These are phyloP conservation scores for Phenacoccus solenopsis DNA, from an alignment of 1,140 invertebrate genomes.

Conservation along the genomic window DNA sequence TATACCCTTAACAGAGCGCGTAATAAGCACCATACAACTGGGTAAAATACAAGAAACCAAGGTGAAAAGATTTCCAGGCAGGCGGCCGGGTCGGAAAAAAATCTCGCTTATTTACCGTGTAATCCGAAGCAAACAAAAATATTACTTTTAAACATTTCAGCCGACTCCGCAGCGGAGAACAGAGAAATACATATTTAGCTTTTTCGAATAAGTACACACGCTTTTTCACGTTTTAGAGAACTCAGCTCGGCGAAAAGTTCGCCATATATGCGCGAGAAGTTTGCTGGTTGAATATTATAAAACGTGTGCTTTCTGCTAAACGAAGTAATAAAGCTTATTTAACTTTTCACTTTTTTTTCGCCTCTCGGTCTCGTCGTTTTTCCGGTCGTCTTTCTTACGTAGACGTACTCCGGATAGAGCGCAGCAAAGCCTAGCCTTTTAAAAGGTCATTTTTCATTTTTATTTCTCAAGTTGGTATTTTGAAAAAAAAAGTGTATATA, in stretches of 20 bases:
- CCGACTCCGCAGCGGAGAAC: too few species aligned
- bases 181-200: neutral
- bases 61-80: too few species aligned
- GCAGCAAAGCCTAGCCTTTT: neutral
- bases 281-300: neutral
- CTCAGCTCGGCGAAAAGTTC: neutral
- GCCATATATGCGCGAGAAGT: neutral
- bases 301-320: neutral
- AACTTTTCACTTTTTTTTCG: neutral
- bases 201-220: neutral
- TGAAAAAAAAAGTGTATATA: too few species aligned
- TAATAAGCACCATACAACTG: too few species aligned
- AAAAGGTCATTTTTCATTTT: constrained; percentile 3
- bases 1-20: too few species aligned
- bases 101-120: too few species aligned
- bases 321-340: neutral
- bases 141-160: neutral
- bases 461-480: neutral
- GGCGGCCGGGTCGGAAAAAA: too few species aligned
- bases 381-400: neutral
- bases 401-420: neutral
- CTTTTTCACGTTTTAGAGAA: too few species aligned
- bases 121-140: neutral
- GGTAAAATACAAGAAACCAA: too few species aligned
- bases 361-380: neutral